These are phyloP conservation scores for Andrena minutula DNA, from an alignment of 2,888 invertebrate species.

Conservation along the genomic window DNA sequence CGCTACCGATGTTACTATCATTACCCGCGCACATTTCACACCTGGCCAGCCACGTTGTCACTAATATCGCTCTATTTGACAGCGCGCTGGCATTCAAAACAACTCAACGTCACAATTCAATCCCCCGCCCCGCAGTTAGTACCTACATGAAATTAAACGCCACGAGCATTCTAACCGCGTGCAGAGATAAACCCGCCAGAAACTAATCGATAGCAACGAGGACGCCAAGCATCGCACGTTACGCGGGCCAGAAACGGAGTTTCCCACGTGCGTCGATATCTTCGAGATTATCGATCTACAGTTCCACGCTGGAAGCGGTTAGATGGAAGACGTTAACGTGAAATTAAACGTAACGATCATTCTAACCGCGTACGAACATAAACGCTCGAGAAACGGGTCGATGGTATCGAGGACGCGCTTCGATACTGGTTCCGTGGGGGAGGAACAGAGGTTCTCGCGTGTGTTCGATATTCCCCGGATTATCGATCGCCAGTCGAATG, in stretches of 20 bases:
- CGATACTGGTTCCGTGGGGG: not conserved
- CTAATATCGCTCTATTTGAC: conserved; percentile 15
- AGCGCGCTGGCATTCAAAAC: conserved; percentile 6
- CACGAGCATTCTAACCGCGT: no score
- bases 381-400: not conserved
- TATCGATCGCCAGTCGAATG: conserved; percentile 2
- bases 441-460: not conserved
- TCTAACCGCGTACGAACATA: conserved; percentile 8
- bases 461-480: conserved; percentile 12
- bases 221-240: no score
- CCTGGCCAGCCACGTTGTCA: conserved; percentile 24
- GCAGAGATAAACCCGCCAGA: no score
- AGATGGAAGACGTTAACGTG: conserved; percentile 23
- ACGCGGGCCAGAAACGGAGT: no score
- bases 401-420: conserved; percentile 3
- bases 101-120: not conserved
- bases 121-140: no score
- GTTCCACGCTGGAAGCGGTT: conserved; percentile 15
- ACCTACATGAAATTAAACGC: no score
- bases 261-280: no score
- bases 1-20: conserved; percentile 1
- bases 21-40: conserved; percentile 25
- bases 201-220: no score
- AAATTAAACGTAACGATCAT: conserved; percentile 34
- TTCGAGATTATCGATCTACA: no score